Evolutionary conservation across 2,113 vertebrate genomes (phyloP).

Genomic region (Clarias magur): DNA sequence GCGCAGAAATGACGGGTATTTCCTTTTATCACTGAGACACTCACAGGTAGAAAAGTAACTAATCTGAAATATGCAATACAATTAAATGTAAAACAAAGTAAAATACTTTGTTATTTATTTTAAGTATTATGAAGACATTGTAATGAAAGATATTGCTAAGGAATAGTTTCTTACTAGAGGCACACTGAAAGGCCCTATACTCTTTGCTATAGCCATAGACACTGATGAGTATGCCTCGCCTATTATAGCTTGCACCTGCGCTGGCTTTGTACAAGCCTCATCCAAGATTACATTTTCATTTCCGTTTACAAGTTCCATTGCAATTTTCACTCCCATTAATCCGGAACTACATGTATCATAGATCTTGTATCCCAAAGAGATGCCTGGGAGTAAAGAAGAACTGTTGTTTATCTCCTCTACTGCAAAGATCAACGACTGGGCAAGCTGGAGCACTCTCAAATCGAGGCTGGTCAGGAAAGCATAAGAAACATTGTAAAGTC

Average conservation of each 20-base stretch:
- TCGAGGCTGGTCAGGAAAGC: slow-evolving; percentile 44
- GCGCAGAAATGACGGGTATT: slow-evolving; percentile 41
- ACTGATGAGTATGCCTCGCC: slow-evolving; percentile 54
- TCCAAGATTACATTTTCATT: slow-evolving; percentile 40
- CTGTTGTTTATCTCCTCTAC: slow-evolving; percentile 61
- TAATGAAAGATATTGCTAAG: too few relatives aligned
- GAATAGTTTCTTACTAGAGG: slow-evolving; percentile 40
- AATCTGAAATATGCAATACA: slow-evolving; percentile 1
- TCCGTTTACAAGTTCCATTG: slow-evolving; percentile 55
- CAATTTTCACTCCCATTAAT: slow-evolving; percentile 38
- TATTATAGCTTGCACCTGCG: slow-evolving; percentile 55
- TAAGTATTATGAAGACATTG: too few relatives aligned
- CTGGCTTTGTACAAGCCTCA: slow-evolving; percentile 39
- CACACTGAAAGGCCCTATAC: slow-evolving; percentile 46
- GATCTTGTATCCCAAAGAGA: slow-evolving; percentile 57
- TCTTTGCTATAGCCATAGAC: slow-evolving; percentile 42
- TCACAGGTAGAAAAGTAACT: slow-evolving; percentile 39
- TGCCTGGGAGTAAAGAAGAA: slow-evolving; percentile 50
- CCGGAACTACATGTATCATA: slow-evolving; percentile 54
- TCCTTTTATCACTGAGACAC: slow-evolving; percentile 43
- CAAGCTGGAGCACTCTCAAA: slow-evolving; percentile 53
- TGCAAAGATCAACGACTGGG: slow-evolving; percentile 58
- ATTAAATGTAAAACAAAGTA: neutral
- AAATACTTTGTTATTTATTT: too few relatives aligned
- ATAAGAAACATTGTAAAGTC: neutral